Conservation (phyloP, 2,888 invertebrate genomes). For the Tolmerus cingulatus region DNA sequence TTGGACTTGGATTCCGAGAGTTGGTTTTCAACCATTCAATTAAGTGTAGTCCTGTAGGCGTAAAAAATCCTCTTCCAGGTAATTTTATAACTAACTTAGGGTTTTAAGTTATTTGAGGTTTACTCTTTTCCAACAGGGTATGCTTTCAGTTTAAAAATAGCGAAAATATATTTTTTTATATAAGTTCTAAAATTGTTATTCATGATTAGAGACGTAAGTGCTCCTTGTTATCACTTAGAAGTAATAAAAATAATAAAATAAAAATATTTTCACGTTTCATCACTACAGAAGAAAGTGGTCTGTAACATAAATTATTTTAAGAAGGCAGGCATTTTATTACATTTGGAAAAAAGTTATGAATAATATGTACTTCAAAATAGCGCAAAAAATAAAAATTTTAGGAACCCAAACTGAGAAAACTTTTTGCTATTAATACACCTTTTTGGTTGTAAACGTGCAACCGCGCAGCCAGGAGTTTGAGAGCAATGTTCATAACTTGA, state of each 20-base stretch:
- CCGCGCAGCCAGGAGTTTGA: too few relatives aligned
- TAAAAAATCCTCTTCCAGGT: not conserved
- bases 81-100: not conserved
- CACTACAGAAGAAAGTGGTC: not conserved
- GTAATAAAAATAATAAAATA: not conserved
- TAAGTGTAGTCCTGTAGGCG: not conserved
- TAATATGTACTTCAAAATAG: too few relatives aligned
- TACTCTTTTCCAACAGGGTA: not conserved
- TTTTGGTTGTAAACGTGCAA: too few relatives aligned
- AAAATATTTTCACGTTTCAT: not conserved
- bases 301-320: not conserved
- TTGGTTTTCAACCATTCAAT: not conserved
- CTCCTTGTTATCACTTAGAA: not conserved
- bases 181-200: not conserved
- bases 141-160: too few relatives aligned
- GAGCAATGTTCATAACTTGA: too few relatives aligned
- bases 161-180: not conserved
- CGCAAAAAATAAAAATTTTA: too few relatives aligned
- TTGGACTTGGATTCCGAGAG: not conserved
- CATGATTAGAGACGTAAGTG: not conserved
- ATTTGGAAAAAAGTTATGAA: too few relatives aligned
- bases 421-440: too few relatives aligned
- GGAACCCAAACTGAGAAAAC: too few relatives aligned
- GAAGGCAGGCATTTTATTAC: too few relatives aligned
- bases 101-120: not conserved